phyloP scores from a whole-genome alignment of 2,113 vertebrate genomes.

The Clarias magur region DNA sequence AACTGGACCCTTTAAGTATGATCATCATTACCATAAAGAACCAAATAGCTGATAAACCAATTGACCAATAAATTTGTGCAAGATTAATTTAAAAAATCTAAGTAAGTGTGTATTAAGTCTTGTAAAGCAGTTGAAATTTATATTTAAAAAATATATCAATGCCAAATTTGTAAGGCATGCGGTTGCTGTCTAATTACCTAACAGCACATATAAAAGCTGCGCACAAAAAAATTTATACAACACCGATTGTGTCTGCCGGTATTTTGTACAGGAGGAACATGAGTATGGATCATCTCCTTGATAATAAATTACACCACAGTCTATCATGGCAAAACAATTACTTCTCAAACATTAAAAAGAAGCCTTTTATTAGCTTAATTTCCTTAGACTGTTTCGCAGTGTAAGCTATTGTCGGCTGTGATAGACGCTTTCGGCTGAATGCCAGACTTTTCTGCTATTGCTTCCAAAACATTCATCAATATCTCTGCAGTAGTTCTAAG shows the following conservation, averaged over 20 bases:
- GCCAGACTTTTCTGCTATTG: constrained; percentile 24
- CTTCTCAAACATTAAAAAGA: not conserved
- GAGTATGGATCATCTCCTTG: not conserved
- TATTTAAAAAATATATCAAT: not conserved
- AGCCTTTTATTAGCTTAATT: constrained; percentile 28
- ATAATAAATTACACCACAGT: constrained; percentile 3
- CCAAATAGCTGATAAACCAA: not conserved
- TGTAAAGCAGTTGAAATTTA: not conserved
- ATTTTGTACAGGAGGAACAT: not conserved
- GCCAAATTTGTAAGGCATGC: not conserved
- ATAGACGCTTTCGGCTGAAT: constrained; percentile 1
- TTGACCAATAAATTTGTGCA: not conserved
- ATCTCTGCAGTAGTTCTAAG: constrained; percentile 28
- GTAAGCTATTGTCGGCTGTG: constrained; percentile 18
- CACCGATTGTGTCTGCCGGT: not conserved
- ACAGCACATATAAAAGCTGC: not conserved
- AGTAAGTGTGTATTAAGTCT: not conserved
- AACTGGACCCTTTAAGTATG: not conserved
- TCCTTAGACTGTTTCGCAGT: constrained; percentile 5
- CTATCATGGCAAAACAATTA: not conserved
- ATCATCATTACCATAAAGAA: not conserved
- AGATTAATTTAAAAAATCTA: not conserved
- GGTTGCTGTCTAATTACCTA: not conserved
- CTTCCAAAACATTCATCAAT: constrained; percentile 30
- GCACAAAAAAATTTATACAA: not conserved